Conservation (phyloP, 2,888 invertebrate genomes). For the Brachycybe producta region DNA sequence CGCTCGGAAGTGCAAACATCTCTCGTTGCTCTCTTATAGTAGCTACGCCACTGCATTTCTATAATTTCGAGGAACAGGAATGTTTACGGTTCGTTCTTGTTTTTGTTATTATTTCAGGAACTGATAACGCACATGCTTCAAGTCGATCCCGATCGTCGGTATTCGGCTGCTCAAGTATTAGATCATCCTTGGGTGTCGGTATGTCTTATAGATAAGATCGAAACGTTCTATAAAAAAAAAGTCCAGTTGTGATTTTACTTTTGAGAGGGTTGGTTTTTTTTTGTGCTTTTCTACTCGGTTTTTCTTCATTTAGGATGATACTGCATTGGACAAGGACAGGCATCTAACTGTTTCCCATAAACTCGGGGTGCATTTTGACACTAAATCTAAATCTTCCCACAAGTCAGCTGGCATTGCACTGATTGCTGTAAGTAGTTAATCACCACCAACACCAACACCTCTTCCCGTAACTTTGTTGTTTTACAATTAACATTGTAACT, state of each 20-base stretch:
- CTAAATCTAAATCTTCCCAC: slow-evolving; percentile 29
- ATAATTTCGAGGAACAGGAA: too few species aligned
- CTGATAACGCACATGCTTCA: slow-evolving; percentile 84
- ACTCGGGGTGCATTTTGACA: slow-evolving; percentile 33
- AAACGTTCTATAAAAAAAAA: too few species aligned
- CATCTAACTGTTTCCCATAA: slow-evolving; percentile 31
- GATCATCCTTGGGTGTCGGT: slow-evolving; percentile 71
- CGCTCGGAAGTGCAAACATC: too few species aligned
- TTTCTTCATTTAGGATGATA: slow-evolving; percentile 29
- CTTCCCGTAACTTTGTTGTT: too few species aligned
- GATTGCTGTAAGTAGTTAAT: slow-evolving; percentile 31
- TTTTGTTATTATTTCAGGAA: slow-evolving; percentile 26
- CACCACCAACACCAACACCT: background rate
- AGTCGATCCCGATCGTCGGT: slow-evolving; percentile 72
- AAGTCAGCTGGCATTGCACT: slow-evolving; percentile 33
- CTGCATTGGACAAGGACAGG: slow-evolving; percentile 32
- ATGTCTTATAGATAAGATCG: too few species aligned
- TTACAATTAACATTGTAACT: too few species aligned
- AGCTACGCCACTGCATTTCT: too few species aligned
- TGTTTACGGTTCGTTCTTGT: too few species aligned
- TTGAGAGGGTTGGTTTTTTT: slow-evolving; percentile 17
- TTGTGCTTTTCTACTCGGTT: slow-evolving; percentile 12
- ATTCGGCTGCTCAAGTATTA: slow-evolving; percentile 82
- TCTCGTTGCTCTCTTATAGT: too few species aligned
- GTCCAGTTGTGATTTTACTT: too few species aligned